Conservation (phyloP, 2,888 invertebrate species). For the Belgica antarctica region DNA sequence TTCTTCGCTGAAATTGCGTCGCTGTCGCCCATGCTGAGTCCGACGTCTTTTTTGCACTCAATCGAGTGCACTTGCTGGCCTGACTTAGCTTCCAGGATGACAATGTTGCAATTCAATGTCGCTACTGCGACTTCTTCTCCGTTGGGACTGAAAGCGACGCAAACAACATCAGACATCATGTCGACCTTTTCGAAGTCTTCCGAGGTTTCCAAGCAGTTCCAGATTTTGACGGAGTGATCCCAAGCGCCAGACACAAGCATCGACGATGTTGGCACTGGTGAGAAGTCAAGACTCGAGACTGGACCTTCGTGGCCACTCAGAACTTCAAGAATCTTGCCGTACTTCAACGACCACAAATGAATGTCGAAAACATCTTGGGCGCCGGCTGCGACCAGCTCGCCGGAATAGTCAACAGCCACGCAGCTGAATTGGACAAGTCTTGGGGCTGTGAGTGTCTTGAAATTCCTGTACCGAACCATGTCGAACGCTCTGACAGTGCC, state of each 20-base stretch:
- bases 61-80: slow-evolving; percentile 72
- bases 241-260: slow-evolving; percentile 85
- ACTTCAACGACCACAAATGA: slow-evolving; percentile 93
- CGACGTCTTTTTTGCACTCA: slow-evolving; percentile 87
- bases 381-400: slow-evolving; percentile 92
- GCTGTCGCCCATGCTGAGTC: slow-evolving; percentile 75
- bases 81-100: slow-evolving; percentile 72
- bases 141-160: slow-evolving; percentile 83
- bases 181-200: slow-evolving; percentile 78
- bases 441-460: slow-evolving; percentile 92
- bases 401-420: slow-evolving; percentile 81
- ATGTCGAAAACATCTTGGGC: slow-evolving; percentile 94
- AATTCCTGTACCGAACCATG: slow-evolving; percentile 92
- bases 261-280: slow-evolving; percentile 68
- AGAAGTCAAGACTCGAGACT: slow-evolving; percentile 78
- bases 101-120: slow-evolving; percentile 82
- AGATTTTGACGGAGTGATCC: slow-evolving; percentile 89
- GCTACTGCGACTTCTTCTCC: slow-evolving; percentile 92
- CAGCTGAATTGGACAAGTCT: slow-evolving; percentile 89
- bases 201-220: slow-evolving; percentile 85
- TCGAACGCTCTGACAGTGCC: slow-evolving; percentile 97
- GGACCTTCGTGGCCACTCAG: slow-evolving; percentile 93
- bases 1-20: slow-evolving; percentile 87
- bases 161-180: slow-evolving; percentile 75
- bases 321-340: slow-evolving; percentile 85